Conservation (phyloP, 2,797 vertebrate genomes). For the Falco novaeseelandiae region DNA sequence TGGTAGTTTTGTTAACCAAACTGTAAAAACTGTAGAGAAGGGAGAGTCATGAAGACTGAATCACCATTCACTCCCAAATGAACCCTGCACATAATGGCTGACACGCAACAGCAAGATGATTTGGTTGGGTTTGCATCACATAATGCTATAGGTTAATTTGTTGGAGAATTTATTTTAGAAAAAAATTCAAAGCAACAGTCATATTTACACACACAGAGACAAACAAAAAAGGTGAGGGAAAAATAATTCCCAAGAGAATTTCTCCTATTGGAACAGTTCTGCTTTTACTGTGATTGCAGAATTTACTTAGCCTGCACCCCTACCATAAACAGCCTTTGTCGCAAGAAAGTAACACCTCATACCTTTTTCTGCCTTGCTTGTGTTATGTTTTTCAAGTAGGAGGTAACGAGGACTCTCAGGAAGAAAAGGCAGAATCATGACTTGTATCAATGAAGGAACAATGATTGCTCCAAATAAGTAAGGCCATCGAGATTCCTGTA, state of each 20-base stretch:
- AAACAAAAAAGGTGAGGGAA: not conserved
- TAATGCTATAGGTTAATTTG: not conserved
- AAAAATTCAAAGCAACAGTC: not conserved
- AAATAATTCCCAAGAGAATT: not conserved
- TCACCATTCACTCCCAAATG: not conserved
- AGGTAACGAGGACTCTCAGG: constrained; percentile 93
- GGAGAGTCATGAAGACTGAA: not conserved
- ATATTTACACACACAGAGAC: not conserved
- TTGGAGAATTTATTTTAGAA: not conserved
- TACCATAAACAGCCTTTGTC: not conserved
- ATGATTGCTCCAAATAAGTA: constrained; percentile 86
- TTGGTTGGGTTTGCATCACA: not conserved
- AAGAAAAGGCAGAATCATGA: constrained; percentile 88
- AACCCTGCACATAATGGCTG: not conserved
- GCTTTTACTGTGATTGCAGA: not conserved
- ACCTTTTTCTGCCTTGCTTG: constrained; percentile 86
- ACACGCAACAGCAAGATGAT: not conserved
- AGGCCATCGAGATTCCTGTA: constrained; percentile 88
- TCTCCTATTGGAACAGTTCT: not conserved
- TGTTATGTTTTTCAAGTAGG: constrained; percentile 87
- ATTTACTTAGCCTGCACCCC: not conserved
- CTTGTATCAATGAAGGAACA: constrained; percentile 85
- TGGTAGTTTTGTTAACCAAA: not conserved
- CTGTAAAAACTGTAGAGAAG: not conserved
- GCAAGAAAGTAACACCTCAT: not conserved